Conservation (phyloP, 2,113 vertebrate species). For the Puffinus mauretanicus region DNA sequence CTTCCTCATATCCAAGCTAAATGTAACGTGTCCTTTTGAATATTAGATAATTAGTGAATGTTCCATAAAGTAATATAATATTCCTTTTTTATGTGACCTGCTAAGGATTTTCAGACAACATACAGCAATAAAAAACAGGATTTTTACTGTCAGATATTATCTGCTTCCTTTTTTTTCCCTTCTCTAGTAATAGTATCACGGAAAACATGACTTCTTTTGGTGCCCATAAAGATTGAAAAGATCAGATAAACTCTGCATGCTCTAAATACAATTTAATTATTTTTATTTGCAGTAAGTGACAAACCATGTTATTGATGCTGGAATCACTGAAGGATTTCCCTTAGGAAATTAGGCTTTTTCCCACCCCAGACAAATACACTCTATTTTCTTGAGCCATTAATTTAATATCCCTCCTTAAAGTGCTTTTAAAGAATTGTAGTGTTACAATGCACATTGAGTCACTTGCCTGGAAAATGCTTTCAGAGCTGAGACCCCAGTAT, state of each 20-base stretch:
- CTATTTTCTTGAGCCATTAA: constrained; percentile 23
- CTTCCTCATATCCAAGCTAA: not conserved
- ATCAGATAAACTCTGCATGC: not conserved
- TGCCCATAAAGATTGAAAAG: not conserved
- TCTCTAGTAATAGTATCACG: not conserved
- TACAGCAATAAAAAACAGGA: not conserved
- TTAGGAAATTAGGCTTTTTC: constrained; percentile 18
- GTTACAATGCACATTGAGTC: not conserved
- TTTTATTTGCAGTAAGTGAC: constrained; percentile 42
- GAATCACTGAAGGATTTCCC: constrained; percentile 5
- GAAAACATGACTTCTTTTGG: not conserved
- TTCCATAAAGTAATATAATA: not conserved
- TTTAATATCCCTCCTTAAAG: constrained; percentile 23
- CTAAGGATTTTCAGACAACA: not conserved
- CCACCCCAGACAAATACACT: not conserved
- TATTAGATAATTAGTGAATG: not conserved
- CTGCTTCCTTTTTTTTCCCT: not conserved
- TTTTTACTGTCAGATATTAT: not conserved
- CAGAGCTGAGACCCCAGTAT: not conserved
- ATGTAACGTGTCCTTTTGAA: not conserved
- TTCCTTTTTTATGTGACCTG: not conserved
- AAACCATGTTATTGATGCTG: constrained; percentile 13
- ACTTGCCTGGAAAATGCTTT: constrained; percentile 18
- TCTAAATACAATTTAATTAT: constrained; percentile 30
- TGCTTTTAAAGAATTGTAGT: constrained; percentile 1